Evolutionary conservation across 2,888 invertebrate species (phyloP), one percentile per base, ranked within the genome.

Genomic region (Drosophila buzzatii): DNA sequence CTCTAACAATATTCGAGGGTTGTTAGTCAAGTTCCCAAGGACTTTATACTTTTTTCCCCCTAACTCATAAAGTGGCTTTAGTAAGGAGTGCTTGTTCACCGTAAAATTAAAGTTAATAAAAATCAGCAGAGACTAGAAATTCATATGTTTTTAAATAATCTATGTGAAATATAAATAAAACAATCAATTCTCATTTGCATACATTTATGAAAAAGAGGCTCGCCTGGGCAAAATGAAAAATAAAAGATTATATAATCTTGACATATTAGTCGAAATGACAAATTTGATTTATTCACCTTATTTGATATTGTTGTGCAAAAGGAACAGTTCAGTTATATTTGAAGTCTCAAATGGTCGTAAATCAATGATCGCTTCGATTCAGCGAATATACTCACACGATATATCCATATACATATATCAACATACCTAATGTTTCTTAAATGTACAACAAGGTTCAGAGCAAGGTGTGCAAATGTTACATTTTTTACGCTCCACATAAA

Each of bases 1-100:
- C 76, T 60, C 60, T 35, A 61, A 70, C 52, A 55, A 55, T 42
- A 61, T 49, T 37, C 5, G 31, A 37, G 44, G 18, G 23, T 49
- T 62, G 41, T 37, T 52, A 45, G 18, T 41, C 58, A 27, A 41
- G 31, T 42, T 37, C 2, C 27, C 55, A 44, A 57, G 57, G 57
- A 44, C 44, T 35, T 44, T 57, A 57, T 57, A 33, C 23, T 20
- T 51, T 33, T 44, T 44, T 39, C 27, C 10, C 4, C 16, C 12
- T 20, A n/a, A 12, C 57, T 31, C 9, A 33, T 33, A 33, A 56
- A 56, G n/a, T 27, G 14, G 31, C 16, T 20, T 33, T 16, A 35
- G 20, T 20, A 33, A 10, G 1, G 31, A 41, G 14, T 3, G 14
- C 5, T 23, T 23, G 23, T 23, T 23, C n/a, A n/a, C n/a, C n/a